A percentile compares a stretch with the other conserved stretches of the same genome.
Evolutionary conservation across 2,113 vertebrate species (phyloP).

Genomic region (Isichthys henryi): DNA sequence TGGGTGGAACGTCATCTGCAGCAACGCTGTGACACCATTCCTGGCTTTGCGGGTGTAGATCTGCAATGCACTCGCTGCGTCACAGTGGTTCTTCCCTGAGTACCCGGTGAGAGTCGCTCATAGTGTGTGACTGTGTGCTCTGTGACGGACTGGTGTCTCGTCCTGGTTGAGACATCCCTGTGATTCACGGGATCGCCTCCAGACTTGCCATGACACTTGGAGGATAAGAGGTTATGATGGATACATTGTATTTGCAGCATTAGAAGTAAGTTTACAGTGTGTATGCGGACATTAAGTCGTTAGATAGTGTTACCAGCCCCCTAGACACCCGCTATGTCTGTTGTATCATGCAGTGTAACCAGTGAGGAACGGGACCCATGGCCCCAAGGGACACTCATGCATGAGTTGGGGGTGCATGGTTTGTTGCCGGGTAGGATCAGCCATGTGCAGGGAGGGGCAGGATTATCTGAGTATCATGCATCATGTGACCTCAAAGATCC

Average conservation of each 20-base stretch:
- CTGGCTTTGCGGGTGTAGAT: neutral
- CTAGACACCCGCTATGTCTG: neutral
- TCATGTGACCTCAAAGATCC: constrained; percentile 23
- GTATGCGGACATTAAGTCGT: neutral
- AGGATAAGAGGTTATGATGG: neutral
- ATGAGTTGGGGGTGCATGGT: too few species aligned
- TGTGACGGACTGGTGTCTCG: neutral
- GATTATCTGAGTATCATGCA: neutral
- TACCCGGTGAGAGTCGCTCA: neutral
- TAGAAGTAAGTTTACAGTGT: neutral
- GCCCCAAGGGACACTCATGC: neutral
- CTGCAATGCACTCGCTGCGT: neutral
- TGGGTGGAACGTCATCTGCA: neutral
- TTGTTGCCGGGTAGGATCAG: neutral
- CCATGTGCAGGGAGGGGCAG: neutral
- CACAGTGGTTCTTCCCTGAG: neutral
- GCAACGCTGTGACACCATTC: neutral
- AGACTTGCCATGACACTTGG: neutral
- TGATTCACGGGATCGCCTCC: neutral
- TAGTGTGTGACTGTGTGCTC: neutral
- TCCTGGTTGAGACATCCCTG: neutral
- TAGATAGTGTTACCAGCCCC: neutral
- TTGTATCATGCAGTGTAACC: neutral
- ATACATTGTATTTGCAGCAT: neutral
- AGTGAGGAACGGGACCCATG: neutral